Base-by-base conservation (phyloP, 2,797 vertebrate genomes). In the Myotis findleyi region DNA sequence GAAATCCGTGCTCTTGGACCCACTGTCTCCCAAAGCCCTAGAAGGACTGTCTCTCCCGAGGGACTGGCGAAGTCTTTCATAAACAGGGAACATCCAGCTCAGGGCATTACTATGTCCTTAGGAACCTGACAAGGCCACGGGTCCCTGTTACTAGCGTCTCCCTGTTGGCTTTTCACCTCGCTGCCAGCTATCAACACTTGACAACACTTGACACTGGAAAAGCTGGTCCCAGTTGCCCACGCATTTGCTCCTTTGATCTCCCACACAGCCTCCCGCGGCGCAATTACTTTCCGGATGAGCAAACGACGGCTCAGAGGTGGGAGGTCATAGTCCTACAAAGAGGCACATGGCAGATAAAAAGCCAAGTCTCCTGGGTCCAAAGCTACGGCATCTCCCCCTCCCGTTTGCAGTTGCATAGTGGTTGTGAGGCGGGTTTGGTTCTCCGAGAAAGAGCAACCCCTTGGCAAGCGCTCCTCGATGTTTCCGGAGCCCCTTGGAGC, bases 391-490 rank as follows among this genome's bases (percentile, higher is more conserved):
- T 7, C 49, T 80, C n/a, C 57, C 41, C 38, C 30, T 84, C 92
- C 38, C 36, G 30, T 76, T 81, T 93, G 72, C 83, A 93, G 55
- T 14, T 68, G 21, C 53, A 6, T 33, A 41, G 47, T 51, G 13
- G 87, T 53, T 38, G 2, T 59, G 13, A 68, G 12, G 62, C 38
- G 6, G 44, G 49, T 44, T 84, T 11, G 12, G 0, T 64, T 95
- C n/a, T 87, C 57, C 7, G 51, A 87, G 55, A 94, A 92, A 93
- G 38, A 83, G 69, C 21, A 82, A 93, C 91, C 68, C n/a, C 5
- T 75, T 57, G 59, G 85, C 59, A 44, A 87, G 25, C 0, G 21
- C 62, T 76, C 59, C 59, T 80, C 5, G 10, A 3, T 55, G 86
- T 89, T 90, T 41, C 75, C 44, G 55, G 49, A 76, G 62, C 23